phyloP scores from a whole-genome alignment of 2,113 vertebrate genomes.

The Gobio gobio region DNA sequence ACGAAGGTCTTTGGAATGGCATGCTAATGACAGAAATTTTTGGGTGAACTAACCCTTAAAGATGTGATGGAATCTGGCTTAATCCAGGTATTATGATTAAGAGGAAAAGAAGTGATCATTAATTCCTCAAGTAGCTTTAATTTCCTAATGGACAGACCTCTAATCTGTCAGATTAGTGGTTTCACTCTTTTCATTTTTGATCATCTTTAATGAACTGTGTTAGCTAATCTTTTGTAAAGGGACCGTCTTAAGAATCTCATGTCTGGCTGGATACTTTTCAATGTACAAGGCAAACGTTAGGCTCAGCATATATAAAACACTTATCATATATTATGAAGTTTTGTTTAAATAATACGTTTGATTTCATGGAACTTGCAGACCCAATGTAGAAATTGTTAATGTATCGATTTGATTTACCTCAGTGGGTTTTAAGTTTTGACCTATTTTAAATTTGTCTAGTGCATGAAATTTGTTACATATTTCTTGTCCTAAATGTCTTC shows the following conservation, averaged over 20 bases:
- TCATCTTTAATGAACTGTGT: neutral
- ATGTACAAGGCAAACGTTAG: neutral
- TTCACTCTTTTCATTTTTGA: constrained; percentile 13
- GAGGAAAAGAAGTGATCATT: constrained; percentile 6
- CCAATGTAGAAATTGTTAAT: neutral
- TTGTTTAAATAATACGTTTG: neutral
- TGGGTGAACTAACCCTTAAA: neutral
- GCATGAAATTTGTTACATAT: neutral
- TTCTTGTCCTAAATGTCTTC: constrained; percentile 9
- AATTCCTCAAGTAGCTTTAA: constrained; percentile 37
- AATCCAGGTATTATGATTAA: constrained; percentile 40
- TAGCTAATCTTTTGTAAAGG: neutral
- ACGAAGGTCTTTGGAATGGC: no score
- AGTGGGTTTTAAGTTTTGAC: neutral
- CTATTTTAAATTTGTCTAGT: constrained; percentile 4
- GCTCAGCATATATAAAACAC: neutral
- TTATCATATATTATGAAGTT: neutral
- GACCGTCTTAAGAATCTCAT: neutral
- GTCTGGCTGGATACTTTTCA: neutral
- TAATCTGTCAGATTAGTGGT: constrained; percentile 42
- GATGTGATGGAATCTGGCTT: constrained; percentile 9
- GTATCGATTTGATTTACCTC: neutral
- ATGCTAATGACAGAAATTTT: no score
- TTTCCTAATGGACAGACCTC: constrained; percentile 36
- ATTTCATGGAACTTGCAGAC: neutral